Conservation (phyloP, 2,888 invertebrate species). For the Spialia ferax region DNA sequence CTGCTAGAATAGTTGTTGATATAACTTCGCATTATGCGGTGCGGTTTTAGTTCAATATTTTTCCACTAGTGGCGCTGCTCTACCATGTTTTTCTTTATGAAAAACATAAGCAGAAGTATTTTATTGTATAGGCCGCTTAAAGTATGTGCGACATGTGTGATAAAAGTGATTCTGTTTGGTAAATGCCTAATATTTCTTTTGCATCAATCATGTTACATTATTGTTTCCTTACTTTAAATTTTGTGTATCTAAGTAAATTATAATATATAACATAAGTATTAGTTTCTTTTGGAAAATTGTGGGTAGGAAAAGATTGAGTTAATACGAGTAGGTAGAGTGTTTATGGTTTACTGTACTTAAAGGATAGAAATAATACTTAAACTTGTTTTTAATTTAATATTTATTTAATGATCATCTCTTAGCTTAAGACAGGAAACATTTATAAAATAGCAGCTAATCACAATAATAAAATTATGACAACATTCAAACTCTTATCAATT, state of each 20-base stretch:
- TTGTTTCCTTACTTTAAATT: too few species aligned
- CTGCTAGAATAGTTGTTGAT: background rate
- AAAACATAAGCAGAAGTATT: too few species aligned
- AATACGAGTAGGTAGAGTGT: too few species aligned
- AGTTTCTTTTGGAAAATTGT: too few species aligned
- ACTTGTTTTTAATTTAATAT: slow-evolving; percentile 64
- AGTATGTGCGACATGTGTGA: too few species aligned
- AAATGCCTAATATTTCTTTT: too few species aligned
- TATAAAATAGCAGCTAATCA: slow-evolving; percentile 82
- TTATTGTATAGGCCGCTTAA: too few species aligned
- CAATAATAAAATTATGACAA: slow-evolving; percentile 80
- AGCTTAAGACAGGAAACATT: slow-evolving; percentile 82
- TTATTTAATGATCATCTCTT: slow-evolving; percentile 81
- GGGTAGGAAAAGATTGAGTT: too few species aligned
- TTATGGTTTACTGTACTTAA: background rate
- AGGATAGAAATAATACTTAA: slow-evolving; percentile 14
- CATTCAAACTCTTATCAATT: slow-evolving; percentile 62
- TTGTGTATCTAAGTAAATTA: too few species aligned
- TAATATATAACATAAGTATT: too few species aligned
- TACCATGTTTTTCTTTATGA: background rate
- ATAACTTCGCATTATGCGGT: background rate
- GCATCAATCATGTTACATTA: too few species aligned
- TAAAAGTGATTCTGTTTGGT: too few species aligned
- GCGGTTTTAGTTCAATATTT: background rate
- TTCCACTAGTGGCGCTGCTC: background rate